phyloP scores from a whole-genome alignment of 2,113 vertebrate genomes.

The Passerina amoena region DNA sequence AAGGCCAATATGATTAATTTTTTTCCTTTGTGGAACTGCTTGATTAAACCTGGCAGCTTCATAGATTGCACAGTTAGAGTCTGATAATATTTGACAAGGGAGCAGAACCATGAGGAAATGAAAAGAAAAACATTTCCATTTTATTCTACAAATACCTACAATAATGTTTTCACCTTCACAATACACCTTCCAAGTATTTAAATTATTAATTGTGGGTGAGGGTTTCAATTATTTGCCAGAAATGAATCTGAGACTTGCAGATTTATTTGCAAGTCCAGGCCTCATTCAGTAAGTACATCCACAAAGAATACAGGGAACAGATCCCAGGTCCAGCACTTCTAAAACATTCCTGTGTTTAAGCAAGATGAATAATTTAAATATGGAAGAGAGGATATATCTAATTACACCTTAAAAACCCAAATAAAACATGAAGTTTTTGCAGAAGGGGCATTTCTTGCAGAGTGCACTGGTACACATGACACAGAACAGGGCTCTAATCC shows the following conservation, averaged over 20 bases:
- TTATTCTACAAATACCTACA: neutral
- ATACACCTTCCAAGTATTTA: neutral
- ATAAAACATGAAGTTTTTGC: neutral
- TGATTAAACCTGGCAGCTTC: constrained; percentile 34
- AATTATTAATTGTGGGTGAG: neutral
- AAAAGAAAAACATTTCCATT: neutral
- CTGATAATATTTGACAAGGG: constrained; percentile 20
- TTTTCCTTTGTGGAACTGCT: neutral
- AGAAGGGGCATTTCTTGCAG: neutral
- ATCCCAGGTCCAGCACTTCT: neutral
- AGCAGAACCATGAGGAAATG: neutral
- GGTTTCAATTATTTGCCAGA: neutral
- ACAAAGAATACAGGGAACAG: neutral
- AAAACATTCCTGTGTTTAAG: neutral
- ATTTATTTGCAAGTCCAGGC: neutral
- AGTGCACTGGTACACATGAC: neutral
- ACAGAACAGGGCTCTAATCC: constrained; percentile 25
- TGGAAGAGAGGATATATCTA: neutral
- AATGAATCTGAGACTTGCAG: neutral
- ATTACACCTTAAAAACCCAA: neutral
- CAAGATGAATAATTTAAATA: neutral
- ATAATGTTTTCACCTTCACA: neutral
- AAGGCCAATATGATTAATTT: neutral
- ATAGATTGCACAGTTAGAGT: neutral
- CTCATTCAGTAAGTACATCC: neutral